Evolutionary conservation across 2,797 vertebrate genomes (phyloP), one percentile per base, ranked within the genome.

Genomic region (Melanotaenia nigrans): DNA sequence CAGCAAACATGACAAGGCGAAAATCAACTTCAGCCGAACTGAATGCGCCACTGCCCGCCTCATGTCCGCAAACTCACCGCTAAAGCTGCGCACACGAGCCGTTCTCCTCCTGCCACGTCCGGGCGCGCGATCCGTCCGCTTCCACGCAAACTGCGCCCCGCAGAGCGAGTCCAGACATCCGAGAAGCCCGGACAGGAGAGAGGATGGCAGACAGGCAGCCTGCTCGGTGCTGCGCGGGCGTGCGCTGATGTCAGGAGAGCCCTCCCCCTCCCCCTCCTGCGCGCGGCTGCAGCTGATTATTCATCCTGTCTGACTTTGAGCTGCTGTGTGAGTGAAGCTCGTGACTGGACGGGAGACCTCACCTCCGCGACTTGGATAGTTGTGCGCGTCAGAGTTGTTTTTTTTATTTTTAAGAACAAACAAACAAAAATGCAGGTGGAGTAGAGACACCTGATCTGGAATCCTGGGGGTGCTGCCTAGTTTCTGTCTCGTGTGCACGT

Each of bases 201-300:
- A 81, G 79, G 83, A 84, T 85, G 7, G 83, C 85, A 88, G 88
- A 91, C 89, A 85, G 71, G 58, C 85, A 88, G 84, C 79, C 81
- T 67, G 82, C 81, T 81, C 82, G 81, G 73, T 78, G 77, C 87
- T 81, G 86, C 56, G 72, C 53, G 83, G 79, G 82, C 78, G 83
- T 25, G 32, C 32, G 32, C 32, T 4, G 32, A 33, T 81, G 92
- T 94, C 89, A 88, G 81, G 59, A 85, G 68, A 83, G 82, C 91
- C 89, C 92, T 79, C 92, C 91, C 68, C 77, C 63, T 30, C 69
- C 16, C 32, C 77, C 68, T 35, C 71, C 83, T 89, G 85, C 56
- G 72, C 40, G 36, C 62, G 51, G 51, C 24, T 2, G 49, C n/a
- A 11, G n/a, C 49, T 24, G 38, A 36, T 42, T 16, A 36, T 42